Base-by-base conservation (phyloP, 2,888 invertebrate species). In the Cephalotes varians region DNA sequence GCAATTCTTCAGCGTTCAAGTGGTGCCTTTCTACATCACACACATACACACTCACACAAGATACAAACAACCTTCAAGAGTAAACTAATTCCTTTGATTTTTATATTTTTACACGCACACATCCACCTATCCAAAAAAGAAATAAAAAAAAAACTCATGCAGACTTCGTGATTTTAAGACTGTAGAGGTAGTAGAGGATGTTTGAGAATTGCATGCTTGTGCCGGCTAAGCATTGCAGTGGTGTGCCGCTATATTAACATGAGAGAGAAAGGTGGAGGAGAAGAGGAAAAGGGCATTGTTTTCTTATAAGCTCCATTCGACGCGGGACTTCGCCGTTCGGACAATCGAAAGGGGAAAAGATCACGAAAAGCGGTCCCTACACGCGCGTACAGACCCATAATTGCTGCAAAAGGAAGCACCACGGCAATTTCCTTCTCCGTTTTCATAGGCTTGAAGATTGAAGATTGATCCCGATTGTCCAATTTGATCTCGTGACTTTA, bases 171-270 rank as follows among this genome's bases (percentile, higher is more conserved):
- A 85, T 88, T 67, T 76, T 60, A 82, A 82, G 74, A 83, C 71
- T 69, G n/a, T n/a, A n/a, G n/a, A n/a, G 90, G 76, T 83, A 81
- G 88, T 89, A 89, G 90, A 89, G 85, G 83, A 88, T 88, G 88
- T 89, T 89, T 91, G 87, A 90, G 88, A 91, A 90, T 90, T 92
- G 93, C 93, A 93, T 93, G 93, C 87, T 91, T 92, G 86, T 93
- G 92, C 88, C 92, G 91, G 90, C 90, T 93, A 90, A 91, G 90
- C 92, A 91, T 94, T 94, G 92, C 93, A 92, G 93, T 94, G 94
- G 94, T 94, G 94, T 94, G 94, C 90, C 90, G 91, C 92, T 94
- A 92, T 90, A 93, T 93, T 93, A 93, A 93, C 93, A 91, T 85
- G 87, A 87, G 86, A 81, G 71, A 90, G 90, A 88, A 88, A 88